phyloP scores from a whole-genome alignment of 2,797 vertebrate genomes.

The Avahi laniger region DNA sequence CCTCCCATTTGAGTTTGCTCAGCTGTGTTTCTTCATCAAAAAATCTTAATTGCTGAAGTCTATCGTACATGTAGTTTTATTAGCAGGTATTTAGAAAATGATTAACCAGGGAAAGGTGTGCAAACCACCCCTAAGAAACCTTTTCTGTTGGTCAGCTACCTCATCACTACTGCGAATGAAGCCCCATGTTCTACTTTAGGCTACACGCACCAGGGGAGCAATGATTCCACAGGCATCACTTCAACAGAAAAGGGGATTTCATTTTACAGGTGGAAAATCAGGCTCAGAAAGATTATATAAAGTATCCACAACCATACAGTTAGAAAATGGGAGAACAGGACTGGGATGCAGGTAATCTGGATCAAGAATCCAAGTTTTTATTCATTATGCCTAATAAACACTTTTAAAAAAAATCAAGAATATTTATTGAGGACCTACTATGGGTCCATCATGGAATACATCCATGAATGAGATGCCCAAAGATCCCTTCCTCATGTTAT shows the following conservation, averaged over 20 bases:
- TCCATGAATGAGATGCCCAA: background rate
- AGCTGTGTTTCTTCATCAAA: background rate
- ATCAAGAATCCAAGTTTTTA: background rate
- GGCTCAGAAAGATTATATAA: background rate
- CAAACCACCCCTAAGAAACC: background rate
- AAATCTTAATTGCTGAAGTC: background rate
- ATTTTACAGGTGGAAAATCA: background rate
- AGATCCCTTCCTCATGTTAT: fast-evolving
- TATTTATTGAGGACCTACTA: background rate
- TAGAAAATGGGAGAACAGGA: background rate
- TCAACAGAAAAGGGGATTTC: background rate
- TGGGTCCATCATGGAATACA: background rate
- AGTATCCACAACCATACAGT: background rate
- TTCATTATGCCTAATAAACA: background rate
- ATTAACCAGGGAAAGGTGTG: background rate
- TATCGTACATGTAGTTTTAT: background rate
- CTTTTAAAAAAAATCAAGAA: background rate
- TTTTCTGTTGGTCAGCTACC: background rate
- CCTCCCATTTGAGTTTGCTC: background rate
- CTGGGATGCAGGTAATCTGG: background rate
- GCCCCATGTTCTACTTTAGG: background rate
- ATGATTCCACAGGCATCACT: background rate
- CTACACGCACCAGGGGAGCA: background rate
- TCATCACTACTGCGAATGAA: background rate
- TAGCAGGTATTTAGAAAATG: background rate